Base-by-base conservation (phyloP, 2,888 invertebrate genomes). In the Cataglyphis cursor region DNA sequence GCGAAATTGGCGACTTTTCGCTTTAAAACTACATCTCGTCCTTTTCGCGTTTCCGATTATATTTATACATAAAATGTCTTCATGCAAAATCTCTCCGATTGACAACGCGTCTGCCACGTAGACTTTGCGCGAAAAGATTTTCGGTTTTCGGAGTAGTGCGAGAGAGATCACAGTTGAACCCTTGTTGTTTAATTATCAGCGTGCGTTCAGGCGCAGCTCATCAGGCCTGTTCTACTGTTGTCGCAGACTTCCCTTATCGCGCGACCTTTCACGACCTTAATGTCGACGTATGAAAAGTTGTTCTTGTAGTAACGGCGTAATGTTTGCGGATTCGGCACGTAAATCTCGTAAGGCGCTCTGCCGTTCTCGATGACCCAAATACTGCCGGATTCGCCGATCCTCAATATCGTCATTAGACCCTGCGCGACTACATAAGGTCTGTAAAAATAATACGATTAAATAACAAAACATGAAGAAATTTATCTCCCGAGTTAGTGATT, bases 281-380 rank as follows among this genome's bases (percentile, higher is more conserved):
- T 83, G 8, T 92, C 92, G 21, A 86, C 85, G 12, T 88, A 81
- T 15, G 90, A 87, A 78, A 93, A 92, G 83, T 94, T 93, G 70
- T 94, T 93, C 85, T 93, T 94, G 86, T 93, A 94, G n/a, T 89
- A 86, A 38, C 94, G 92, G 12, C 93, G 92, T 68, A 93, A 75
- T 61, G 88, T 91, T 62, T 90, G 88, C 73, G 92, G 93, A 65
- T 94, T 88, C 3, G 94, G 94, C 0, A 93, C 89, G 73, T 89
- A 91, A n/a, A 94, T 92, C 59, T 94, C 93, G 83, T 92, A 93
- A 12, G 94, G 93, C n/a, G 87, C 75, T 9, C 89, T 89, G 12
- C 94, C 94, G 57, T 91, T 94, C 41, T 94, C 94, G 6, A 94
- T 88, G 2, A 94, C 93, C 94, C 94, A 94, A 51, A 93, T 90